Evolutionary conservation across 2,113 vertebrate species (phyloP), one percentile per base, ranked within the genome.

Genomic region (Brevimyrus niger): DNA sequence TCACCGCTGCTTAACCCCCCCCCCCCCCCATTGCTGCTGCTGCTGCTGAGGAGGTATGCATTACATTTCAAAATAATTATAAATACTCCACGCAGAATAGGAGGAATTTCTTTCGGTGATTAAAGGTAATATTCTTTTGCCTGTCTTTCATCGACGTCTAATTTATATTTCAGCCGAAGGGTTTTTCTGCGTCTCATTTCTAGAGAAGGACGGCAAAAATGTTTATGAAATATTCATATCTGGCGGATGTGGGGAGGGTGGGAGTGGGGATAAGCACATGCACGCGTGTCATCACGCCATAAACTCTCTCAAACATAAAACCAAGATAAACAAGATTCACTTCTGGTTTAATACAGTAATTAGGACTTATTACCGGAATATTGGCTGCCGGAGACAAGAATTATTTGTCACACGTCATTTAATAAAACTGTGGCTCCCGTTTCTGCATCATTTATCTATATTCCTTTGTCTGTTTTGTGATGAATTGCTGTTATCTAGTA

Each of bases 41-140:
- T 42, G 48, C 76, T 44, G 48, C 51, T 53, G 51, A 86, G 53
- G 76, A 55, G 10, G 44, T 42, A 44, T 73, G 46, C 87, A 86
- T 90, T 80, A 82, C 48, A 87, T 73, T 86, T 89, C 85, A 90
- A 92, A 90, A 88, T 90, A 92, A 90, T 89, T 91, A 91, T 90
- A 89, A 87, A 86, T 87, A 90, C 44, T 85, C 47, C 82, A 73
- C 80, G 84, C 90, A 51, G 53, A 82, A 82, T 89, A 89, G 89
- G 55, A 89, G 86, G 88, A 86, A 89, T 91, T 90, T 92, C 89
- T 87, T 87, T 61, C 84, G 51, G 58, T 69, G 82, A 82, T 89
- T 91, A 89, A 83, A 83, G 89, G 88, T 90, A 91, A 87, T 90
- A 90, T 80, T 80, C 85, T 51, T 47, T 88, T 48, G 46, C 85